A percentile compares a stretch with the other conserved stretches of the same genome.
These are phyloP conservation scores for Conus betulinus DNA, from an alignment of 1,140 invertebrate species.

Conservation along the genomic window DNA sequence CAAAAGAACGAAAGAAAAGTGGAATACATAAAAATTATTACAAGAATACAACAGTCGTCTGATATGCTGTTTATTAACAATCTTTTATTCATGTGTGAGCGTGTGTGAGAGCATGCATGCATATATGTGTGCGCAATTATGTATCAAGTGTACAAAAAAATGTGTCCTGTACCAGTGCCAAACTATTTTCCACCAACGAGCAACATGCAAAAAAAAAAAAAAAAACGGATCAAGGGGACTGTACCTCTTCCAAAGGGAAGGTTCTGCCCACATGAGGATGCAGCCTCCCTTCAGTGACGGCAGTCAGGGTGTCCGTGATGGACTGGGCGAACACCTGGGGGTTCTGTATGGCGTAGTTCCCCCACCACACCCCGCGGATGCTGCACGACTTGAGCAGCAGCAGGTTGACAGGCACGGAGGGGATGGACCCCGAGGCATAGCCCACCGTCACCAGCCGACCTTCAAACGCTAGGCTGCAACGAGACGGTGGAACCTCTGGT, in stretches of 20 bases:
- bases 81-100: too few relatives aligned
- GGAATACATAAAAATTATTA: too few relatives aligned
- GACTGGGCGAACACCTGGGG: constrained; percentile 47
- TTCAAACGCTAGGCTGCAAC: constrained; percentile 55
- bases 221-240: too few relatives aligned
- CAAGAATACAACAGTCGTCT: too few relatives aligned
- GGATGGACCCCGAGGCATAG: constrained; percentile 61
- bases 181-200: too few relatives aligned
- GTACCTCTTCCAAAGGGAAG: constrained; percentile 57
- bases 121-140: too few relatives aligned
- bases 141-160: too few relatives aligned
- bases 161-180: too few relatives aligned
- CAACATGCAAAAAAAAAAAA: too few relatives aligned
- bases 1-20: too few relatives aligned
- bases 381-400: constrained; percentile 58
- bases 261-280: constrained; percentile 50
- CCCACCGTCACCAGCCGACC: constrained; percentile 59
- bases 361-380: constrained; percentile 60
- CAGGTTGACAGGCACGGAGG: constrained; percentile 56
- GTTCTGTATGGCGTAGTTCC: constrained; percentile 45
- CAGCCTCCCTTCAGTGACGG: constrained; percentile 36
- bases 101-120: too few relatives aligned
- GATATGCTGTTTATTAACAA: too few relatives aligned
- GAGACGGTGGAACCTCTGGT: neutral
- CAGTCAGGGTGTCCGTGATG: constrained; percentile 43